Evolutionary conservation across 2,797 vertebrate genomes (phyloP).

Genomic region (Florisuga fusca): DNA sequence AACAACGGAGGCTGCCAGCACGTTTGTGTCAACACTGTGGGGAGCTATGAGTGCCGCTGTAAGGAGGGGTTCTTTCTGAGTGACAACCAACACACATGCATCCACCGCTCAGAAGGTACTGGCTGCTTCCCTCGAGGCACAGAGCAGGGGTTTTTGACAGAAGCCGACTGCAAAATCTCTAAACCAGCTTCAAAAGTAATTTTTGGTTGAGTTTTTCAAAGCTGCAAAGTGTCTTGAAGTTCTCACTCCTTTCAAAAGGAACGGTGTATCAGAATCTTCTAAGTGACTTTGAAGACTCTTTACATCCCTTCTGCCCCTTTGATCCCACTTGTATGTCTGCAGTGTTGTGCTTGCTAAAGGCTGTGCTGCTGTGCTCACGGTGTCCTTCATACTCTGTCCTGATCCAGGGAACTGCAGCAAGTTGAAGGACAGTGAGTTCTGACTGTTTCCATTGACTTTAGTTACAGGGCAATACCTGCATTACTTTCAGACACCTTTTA

Average conservation of each 20-base stretch:
- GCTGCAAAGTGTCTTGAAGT: neutral
- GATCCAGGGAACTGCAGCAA: neutral
- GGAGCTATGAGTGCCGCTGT: slow-evolving; percentile 96
- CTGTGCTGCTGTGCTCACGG: neutral
- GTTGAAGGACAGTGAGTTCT: neutral
- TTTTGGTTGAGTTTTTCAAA: neutral
- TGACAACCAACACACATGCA: slow-evolving; percentile 98
- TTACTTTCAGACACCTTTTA: neutral
- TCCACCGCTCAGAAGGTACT: slow-evolving; percentile 95
- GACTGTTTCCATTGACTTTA: neutral
- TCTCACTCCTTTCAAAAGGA: neutral
- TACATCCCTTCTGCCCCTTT: neutral
- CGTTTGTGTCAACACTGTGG: slow-evolving; percentile 92
- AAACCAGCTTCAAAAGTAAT: neutral
- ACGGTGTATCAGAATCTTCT: neutral
- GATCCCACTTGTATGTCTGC: neutral
- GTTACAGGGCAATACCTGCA: neutral
- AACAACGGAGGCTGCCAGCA: slow-evolving; percentile 98
- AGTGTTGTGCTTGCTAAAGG: neutral
- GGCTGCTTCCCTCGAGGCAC: neutral
- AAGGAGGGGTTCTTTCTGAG: slow-evolving; percentile 97
- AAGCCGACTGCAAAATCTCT: neutral
- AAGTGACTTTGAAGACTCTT: slow-evolving; percentile 21
- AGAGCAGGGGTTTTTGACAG: neutral
- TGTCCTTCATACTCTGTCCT: neutral